These are phyloP conservation scores for Iguana delicatissima DNA, from an alignment of 2,797 vertebrate genomes.

Conservation along the genomic window DNA sequence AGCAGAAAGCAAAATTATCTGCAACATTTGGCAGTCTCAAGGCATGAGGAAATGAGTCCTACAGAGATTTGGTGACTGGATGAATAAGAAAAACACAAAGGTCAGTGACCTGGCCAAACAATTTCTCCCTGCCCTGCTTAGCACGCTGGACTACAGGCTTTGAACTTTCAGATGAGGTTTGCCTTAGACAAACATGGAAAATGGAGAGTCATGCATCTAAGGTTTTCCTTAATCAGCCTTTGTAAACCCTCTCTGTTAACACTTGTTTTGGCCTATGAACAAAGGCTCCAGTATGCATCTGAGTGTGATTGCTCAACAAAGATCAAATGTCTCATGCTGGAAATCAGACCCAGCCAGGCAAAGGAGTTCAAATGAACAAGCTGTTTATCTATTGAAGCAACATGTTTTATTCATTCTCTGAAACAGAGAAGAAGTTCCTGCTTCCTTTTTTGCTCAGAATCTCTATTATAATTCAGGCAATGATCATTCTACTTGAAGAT, in stretches of 20 bases:
- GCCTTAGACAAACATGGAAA: conserved; percentile 22
- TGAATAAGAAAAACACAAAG: conserved; percentile 17
- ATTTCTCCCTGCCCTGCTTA: conserved; percentile 32
- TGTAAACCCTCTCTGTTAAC: conserved; percentile 61
- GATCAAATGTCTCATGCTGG: conserved; percentile 59
- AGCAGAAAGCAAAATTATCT: conserved; percentile 31
- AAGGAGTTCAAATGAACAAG: conserved; percentile 59
- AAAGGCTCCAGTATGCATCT: conserved; percentile 51
- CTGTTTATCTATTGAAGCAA: conserved; percentile 62
- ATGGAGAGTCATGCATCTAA: not conserved
- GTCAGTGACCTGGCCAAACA: not conserved
- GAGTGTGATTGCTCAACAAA: conserved; percentile 54
- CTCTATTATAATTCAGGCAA: not conserved
- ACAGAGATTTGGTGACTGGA: conserved; percentile 38
- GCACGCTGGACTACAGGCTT: not conserved
- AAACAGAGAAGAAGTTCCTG: conserved; percentile 62
- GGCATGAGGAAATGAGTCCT: conserved; percentile 35
- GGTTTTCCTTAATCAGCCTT: conserved; percentile 26
- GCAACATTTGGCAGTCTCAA: conserved; percentile 39
- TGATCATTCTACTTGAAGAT: no score
- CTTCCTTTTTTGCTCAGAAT: conserved; percentile 20
- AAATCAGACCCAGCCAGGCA: not conserved
- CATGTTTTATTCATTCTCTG: conserved; percentile 54
- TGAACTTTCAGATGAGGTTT: not conserved
- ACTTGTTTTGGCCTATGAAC: conserved; percentile 53